Evolutionary conservation across 2,888 invertebrate species (phyloP).

Genomic region (Maniola hyperantus): DNA sequence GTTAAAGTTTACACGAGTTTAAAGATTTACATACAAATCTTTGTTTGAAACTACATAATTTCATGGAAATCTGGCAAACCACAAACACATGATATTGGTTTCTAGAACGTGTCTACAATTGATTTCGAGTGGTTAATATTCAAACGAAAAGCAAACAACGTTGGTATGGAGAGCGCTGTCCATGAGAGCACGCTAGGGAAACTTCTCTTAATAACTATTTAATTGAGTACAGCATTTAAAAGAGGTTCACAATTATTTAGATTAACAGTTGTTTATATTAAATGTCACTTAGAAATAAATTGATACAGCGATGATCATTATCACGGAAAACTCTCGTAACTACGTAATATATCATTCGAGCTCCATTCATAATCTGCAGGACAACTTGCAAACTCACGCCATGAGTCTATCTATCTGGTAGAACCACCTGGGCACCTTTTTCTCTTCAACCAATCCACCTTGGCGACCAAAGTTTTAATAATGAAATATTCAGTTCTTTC

Average conservation of each 20-base stretch:
- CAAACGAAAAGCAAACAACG: too few relatives aligned
- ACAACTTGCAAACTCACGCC: conserved; percentile 22
- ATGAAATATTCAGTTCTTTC: too few relatives aligned
- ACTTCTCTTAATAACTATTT: neutral
- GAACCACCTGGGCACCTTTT: neutral
- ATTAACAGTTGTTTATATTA: conserved; percentile 16
- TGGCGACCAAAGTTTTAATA: too few relatives aligned
- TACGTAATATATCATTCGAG: conserved; percentile 15
- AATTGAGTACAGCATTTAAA: neutral
- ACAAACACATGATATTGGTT: too few relatives aligned
- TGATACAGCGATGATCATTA: conserved; percentile 12
- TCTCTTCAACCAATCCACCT: neutral
- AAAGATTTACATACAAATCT: too few relatives aligned
- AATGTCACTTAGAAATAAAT: conserved; percentile 11
- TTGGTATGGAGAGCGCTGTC: too few relatives aligned
- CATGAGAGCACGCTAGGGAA: too few relatives aligned
- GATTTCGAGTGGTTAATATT: too few relatives aligned
- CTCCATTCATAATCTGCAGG: conserved; percentile 12
- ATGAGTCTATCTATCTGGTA: conserved; percentile 6
- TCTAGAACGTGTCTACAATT: too few relatives aligned
- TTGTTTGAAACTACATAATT: too few relatives aligned
- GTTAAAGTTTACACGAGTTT: too few relatives aligned
- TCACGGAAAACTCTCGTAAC: conserved; percentile 11
- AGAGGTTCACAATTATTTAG: neutral
- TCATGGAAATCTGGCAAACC: too few relatives aligned